These are phyloP conservation scores for Nebria ingens DNA, from an alignment of 1,140 invertebrate species.

Conservation along the genomic window DNA sequence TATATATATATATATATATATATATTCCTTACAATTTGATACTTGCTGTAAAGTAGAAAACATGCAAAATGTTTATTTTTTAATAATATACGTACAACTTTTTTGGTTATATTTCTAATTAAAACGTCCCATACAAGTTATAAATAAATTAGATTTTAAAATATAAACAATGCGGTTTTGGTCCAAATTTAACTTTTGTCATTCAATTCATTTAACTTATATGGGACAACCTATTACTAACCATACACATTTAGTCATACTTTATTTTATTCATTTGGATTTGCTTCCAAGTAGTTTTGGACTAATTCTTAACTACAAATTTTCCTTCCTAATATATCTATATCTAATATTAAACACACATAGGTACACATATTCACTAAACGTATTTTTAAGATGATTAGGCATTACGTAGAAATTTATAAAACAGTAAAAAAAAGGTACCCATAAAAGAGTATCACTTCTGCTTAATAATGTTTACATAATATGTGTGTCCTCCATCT, in stretches of 20 bases:
- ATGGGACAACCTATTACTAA: background rate
- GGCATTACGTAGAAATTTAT: background rate
- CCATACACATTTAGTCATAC: background rate
- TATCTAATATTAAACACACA: too few relatives aligned
- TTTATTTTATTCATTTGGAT: background rate
- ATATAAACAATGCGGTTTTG: slow-evolving; percentile 4
- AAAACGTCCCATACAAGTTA: background rate
- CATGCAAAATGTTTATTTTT: slow-evolving; percentile 7
- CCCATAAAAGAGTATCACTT: too few relatives aligned
- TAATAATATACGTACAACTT: background rate
- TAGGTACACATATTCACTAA: background rate
- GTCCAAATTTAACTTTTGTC: background rate
- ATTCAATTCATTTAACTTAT: background rate
- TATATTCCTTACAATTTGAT: background rate
- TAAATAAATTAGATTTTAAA: background rate
- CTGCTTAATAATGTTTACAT: too few relatives aligned
- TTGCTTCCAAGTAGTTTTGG: background rate
- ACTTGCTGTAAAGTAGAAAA: slow-evolving; percentile 2
- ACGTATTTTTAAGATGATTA: background rate
- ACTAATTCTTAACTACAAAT: background rate
- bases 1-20: too few relatives aligned
- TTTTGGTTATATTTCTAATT: slow-evolving; percentile 4
- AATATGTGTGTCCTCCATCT: too few relatives aligned
- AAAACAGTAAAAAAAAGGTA: background rate
- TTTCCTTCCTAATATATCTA: too few relatives aligned